Evolutionary conservation across 2,113 vertebrate genomes (phyloP), one percentile per base, ranked within the genome.

Genomic region (Abramis brama): DNA sequence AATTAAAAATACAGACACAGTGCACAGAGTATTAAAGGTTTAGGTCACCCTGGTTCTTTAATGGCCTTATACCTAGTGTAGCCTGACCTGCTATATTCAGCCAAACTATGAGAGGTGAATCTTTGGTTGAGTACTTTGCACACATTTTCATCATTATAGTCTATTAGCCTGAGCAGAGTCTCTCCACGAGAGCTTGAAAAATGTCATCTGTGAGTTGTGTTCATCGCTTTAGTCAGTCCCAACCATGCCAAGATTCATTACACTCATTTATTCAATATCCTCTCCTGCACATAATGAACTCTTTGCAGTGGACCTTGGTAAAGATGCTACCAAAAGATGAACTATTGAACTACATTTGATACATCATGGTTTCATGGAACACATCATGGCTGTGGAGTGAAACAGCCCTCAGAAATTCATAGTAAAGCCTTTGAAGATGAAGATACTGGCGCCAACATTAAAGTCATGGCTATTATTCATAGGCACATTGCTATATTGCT

Each of bases 231-330:
- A 77, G 52, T 52, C 39, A 15, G 30, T 30, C 30, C 50, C 21
- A 39, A 52, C 30, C 33, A 71, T 21, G 60, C 45, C 47, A 68
- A 39, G 60, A 68, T 30, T 79, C 45, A 52, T 79, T 57, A 85
- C 25, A 8, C 45, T 25, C 30, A 68, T 78, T 70, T 57, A 79
- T 70, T 74, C 57, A 27, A 8, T 27, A 7, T 64, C 45, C n/a
- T 86, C 45, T 57, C 25, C 52, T 86, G 62, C 27, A 70, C 62
- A 68, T 30, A 70, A 82, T 82, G 62, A 68, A 70, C 79, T 70
- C 45, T 33, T 4, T 23, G 11, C 25, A 25, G 25, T 68, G 60
- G 39, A 27, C 60, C 59, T 66, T 19, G 15, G 15, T 21, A 50
- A 77, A 77, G 50, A 77, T 52, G 50, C 50, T n/a, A 43, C 1